A percentile compares a stretch with the other conserved stretches of the same genome.
Conservation (phyloP, 2,113 vertebrate species). For the Montifringilla adamsi region DNA sequence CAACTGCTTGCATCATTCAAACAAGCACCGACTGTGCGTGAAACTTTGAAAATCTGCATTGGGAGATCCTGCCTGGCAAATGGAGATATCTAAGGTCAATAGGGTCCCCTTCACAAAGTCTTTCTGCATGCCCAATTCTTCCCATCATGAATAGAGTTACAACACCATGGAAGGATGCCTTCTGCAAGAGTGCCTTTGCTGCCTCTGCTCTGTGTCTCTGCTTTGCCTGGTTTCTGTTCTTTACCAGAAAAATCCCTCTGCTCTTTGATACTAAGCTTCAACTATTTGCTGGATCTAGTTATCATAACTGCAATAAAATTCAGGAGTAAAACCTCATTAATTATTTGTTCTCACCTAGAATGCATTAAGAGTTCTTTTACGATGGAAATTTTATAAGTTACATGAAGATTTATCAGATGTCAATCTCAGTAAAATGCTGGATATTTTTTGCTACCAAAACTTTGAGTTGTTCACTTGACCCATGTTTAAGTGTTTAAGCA, state of each 20-base stretch:
- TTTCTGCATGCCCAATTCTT: fast-evolving
- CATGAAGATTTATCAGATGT: background rate
- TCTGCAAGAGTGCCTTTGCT: background rate
- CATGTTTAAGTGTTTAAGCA: background rate
- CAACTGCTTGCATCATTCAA: background rate
- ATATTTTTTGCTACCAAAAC: background rate
- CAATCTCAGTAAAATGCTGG: background rate
- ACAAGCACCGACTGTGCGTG: background rate
- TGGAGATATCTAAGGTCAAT: background rate
- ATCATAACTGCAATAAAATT: background rate
- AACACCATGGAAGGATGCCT: background rate
- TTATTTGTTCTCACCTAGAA: background rate
- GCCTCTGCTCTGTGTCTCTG: background rate
- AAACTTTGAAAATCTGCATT: background rate
- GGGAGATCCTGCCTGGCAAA: background rate
- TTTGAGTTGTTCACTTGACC: background rate
- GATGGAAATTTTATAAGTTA: background rate
- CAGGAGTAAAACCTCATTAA: background rate
- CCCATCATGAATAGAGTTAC: background rate
- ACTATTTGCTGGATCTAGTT: background rate
- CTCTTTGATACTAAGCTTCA: background rate
- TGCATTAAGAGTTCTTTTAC: fast-evolving
- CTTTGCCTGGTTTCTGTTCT: background rate
- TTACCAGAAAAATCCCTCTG: background rate
- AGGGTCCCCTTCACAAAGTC: background rate